Evolutionary conservation across 2,888 invertebrate genomes (phyloP).

Genomic region (Zhuqinia jingwanae): DNA sequence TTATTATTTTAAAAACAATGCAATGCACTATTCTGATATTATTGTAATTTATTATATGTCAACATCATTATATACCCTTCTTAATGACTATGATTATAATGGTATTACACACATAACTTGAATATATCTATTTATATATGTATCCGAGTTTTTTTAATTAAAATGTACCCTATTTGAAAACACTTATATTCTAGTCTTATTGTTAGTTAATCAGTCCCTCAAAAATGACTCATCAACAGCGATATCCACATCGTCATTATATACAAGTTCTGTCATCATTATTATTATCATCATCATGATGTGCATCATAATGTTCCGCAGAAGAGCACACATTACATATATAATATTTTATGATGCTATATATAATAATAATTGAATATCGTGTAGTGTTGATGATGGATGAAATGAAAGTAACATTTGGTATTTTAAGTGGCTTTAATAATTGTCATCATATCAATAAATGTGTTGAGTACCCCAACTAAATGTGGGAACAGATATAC

Average conservation of each 20-base stretch:
- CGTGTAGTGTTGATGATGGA: constrained; percentile 34
- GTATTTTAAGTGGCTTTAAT: constrained; percentile 38
- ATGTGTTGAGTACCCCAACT: not conserved
- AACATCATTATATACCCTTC: constrained; percentile 51
- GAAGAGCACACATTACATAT: no score
- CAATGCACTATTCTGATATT: no score
- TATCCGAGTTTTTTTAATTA: constrained; percentile 34
- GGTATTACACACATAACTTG: constrained; percentile 53
- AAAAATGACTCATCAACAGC: constrained; percentile 73
- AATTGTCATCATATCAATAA: constrained; percentile 31
- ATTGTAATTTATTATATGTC: constrained; percentile 2
- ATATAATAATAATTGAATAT: constrained; percentile 5
- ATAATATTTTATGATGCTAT: not conserved
- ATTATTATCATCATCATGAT: constrained; percentile 40
- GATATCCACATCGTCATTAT: no score
- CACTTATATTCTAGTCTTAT: constrained; percentile 72
- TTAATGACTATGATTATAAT: constrained; percentile 66
- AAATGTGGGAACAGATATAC: not conserved
- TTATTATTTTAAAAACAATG: no score
- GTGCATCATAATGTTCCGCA: constrained; percentile 1
- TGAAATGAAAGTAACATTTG: constrained; percentile 48
- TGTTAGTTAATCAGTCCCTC: constrained; percentile 73
- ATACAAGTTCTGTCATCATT: no score
- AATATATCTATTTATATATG: not conserved
- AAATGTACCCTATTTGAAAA: constrained; percentile 68